These are phyloP conservation scores for Latrodectus hesperus DNA, from an alignment of 2,888 invertebrate species.

Conservation along the genomic window DNA sequence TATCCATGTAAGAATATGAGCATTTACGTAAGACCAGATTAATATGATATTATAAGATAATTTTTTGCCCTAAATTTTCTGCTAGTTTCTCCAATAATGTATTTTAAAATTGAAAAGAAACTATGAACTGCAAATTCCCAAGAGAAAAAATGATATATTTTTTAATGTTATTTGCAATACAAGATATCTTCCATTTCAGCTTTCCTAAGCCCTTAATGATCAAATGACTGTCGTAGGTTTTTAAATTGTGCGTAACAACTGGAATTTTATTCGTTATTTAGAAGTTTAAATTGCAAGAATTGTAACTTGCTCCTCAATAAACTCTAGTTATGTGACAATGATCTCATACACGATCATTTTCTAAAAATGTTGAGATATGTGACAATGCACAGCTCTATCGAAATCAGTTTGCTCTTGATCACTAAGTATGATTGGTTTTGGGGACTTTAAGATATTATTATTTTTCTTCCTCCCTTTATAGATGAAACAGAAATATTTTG, in stretches of 20 bases:
- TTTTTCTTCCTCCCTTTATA: background rate
- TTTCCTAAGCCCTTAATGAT: slow-evolving; percentile 16
- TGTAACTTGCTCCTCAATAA: slow-evolving; percentile 17
- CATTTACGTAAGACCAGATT: background rate
- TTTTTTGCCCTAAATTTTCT: too few relatives aligned
- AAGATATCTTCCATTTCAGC: background rate
- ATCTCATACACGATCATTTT: slow-evolving; percentile 20
- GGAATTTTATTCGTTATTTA: background rate
- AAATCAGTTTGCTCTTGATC: slow-evolving; percentile 1
- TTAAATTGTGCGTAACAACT: slow-evolving; percentile 8
- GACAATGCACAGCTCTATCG: background rate
- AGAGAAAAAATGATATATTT: slow-evolving; percentile 5
- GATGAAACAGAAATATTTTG: background rate
- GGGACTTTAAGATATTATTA: background rate
- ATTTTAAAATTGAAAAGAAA: slow-evolving; percentile 16
- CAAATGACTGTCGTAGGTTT: background rate
- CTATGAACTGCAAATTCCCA: slow-evolving; percentile 9
- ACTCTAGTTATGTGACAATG: slow-evolving; percentile 22
- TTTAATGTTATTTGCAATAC: slow-evolving; percentile 22
- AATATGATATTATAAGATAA: background rate
- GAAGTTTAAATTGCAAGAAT: slow-evolving; percentile 24
- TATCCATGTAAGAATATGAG: background rate
- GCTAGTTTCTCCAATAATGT: slow-evolving; percentile 22
- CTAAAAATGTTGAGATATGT: slow-evolving; percentile 12
- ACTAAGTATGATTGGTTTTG: background rate